phyloP scores from a whole-genome alignment of 2,888 invertebrate genomes.

The Ellobium chinense region DNA sequence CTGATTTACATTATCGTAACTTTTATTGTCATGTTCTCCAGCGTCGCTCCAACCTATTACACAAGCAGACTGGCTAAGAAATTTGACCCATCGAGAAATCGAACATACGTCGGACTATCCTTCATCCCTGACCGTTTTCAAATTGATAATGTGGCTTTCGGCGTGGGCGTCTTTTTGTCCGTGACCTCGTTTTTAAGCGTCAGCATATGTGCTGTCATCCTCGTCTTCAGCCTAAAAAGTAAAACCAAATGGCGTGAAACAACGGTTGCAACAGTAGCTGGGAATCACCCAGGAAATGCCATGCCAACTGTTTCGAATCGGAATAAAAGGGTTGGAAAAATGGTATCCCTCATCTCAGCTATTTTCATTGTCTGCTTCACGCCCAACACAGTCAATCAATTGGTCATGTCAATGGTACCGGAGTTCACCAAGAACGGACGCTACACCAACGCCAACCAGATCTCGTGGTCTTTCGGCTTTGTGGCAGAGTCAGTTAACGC shows the following conservation, averaged over 20 bases:
- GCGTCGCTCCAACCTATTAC: conserved; percentile 10
- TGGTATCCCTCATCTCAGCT: conserved; percentile 19
- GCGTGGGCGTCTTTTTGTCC: conserved; percentile 4
- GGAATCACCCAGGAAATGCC: not conserved
- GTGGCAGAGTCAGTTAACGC: conserved; percentile 15
- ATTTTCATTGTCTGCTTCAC: conserved; percentile 25
- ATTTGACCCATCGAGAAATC: not conserved
- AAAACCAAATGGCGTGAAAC: conserved; percentile 16
- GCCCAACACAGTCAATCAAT: conserved; percentile 22
- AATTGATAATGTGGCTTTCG: conserved; percentile 4
- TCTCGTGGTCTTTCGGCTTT: conserved; percentile 20
- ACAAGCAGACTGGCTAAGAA: not conserved
- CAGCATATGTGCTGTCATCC: not conserved
- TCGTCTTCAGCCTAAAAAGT: not conserved
- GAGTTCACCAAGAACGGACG: conserved; percentile 17
- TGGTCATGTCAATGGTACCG: conserved; percentile 17
- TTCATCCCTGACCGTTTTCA: conserved; percentile 1
- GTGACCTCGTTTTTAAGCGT: conserved; percentile 6
- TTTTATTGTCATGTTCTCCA: not conserved
- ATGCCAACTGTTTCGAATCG: not conserved
- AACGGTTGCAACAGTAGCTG: not conserved
- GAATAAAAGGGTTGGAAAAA: conserved; percentile 11
- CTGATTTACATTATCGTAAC: not conserved
- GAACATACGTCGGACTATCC: not conserved
- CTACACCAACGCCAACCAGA: conserved; percentile 20